Percentiles rank a stretch among this genome's conserved stretches.
phyloP scores from a whole-genome alignment of 2,797 vertebrate species.

The Selene dorsalis region DNA sequence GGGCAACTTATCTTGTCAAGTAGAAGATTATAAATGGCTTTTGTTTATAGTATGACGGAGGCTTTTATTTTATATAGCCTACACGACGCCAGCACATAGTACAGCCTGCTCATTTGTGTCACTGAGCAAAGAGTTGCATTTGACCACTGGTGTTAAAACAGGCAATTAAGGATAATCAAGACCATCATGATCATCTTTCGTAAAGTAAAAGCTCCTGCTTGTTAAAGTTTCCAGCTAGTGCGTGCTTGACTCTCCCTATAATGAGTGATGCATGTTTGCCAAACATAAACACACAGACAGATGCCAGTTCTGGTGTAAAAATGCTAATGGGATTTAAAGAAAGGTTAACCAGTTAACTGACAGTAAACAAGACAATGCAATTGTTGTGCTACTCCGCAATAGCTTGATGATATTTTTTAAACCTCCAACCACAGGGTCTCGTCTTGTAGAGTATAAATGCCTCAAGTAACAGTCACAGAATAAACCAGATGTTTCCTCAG shows the following conservation, averaged over 20 bases:
- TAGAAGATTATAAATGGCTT: not conserved
- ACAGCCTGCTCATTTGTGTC: not conserved
- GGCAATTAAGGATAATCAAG: not conserved
- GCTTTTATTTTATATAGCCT: not conserved
- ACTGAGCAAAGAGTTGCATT: not conserved
- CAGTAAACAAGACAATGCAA: not conserved
- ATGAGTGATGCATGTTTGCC: not conserved
- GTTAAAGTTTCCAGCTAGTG: not conserved
- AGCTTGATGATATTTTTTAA: slow-evolving; percentile 55
- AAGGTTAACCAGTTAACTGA: not conserved
- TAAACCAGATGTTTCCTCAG: slow-evolving; percentile 12
- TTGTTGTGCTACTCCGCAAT: not conserved
- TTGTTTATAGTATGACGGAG: not conserved
- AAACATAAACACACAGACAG: slow-evolving; percentile 1
- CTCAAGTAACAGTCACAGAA: slow-evolving; percentile 19
- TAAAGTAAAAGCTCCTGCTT: not conserved
- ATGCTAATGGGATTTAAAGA: not conserved
- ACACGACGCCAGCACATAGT: not conserved
- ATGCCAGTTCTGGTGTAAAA: not conserved
- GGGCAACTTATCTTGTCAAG: not conserved
- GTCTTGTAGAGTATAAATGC: not conserved
- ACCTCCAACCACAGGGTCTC: slow-evolving; percentile 26
- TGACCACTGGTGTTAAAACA: not conserved
- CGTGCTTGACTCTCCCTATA: not conserved
- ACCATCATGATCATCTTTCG: not conserved